phyloP scores from a whole-genome alignment of 2,888 invertebrate genomes.

The Dryobotodes eremita region DNA sequence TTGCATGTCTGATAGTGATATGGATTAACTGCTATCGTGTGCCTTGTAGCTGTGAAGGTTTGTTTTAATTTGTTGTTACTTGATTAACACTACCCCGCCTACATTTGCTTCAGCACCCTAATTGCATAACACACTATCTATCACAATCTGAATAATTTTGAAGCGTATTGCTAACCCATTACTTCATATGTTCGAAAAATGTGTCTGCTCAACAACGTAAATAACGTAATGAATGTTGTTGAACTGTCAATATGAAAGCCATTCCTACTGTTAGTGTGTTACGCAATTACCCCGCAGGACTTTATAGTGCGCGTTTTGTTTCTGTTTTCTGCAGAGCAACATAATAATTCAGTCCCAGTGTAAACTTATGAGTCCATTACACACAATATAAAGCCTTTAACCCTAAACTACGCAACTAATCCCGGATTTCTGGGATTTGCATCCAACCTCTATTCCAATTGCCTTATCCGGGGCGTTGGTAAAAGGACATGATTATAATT shows the following conservation, averaged over 20 bases:
- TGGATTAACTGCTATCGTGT: constrained; percentile 19
- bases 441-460: neutral
- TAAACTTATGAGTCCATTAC: neutral
- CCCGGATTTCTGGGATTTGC: neutral
- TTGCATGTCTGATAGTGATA: constrained; percentile 34
- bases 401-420: neutral
- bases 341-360: neutral
- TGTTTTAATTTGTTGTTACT: constrained; percentile 11
- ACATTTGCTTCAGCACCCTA: too few species aligned
- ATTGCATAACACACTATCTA: too few species aligned
- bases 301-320: neutral
- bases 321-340: neutral
- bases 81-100: neutral
- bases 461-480: neutral
- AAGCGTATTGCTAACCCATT: too few species aligned
- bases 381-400: neutral
- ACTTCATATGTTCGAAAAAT: too few species aligned
- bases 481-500: neutral
- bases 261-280: too few species aligned
- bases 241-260: too few species aligned
- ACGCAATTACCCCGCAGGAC: too few species aligned
- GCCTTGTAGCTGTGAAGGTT: constrained; percentile 3
- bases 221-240: too few species aligned
- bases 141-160: too few species aligned
- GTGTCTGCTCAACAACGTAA: too few species aligned